Evolutionary conservation across 2,888 invertebrate species (phyloP), one percentile per base, ranked within the genome.

Genomic region (Tribolium freemani): DNA sequence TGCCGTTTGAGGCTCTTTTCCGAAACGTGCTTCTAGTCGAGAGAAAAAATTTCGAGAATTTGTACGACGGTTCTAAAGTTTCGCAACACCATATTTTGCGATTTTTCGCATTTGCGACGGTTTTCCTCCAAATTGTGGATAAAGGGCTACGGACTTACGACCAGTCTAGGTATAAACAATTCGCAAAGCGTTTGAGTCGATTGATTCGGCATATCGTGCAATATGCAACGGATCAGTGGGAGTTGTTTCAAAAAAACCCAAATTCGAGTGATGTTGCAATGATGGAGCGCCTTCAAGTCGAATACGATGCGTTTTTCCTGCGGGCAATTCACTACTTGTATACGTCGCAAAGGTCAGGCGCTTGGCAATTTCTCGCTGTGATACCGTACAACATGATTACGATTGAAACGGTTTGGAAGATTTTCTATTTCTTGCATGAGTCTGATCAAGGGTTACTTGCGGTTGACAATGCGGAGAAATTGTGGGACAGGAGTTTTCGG

Each of bases 281-380:
- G 83, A 82, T 90, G 56, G 84, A 88, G 71, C 88, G 91, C 71
- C 87, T 93, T 44, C 91, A 92, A 83, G 87, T 91, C 5, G 94
- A 95, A 84, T 92, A 92, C 81, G 93, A 95, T 84, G 89, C 91
- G 4, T 90, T 95, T 77, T 90, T 95, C 70, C 83, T 93, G 31
- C 88, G 92, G 63, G 91, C 93, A 0, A 91, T 92, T 38, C 88
- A 90, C 69, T 91, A 90, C 76, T 90, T 95, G 69, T 92, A 93
- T 81, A 89, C 90, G 1, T 92, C 93, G 0, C 90, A 92, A 54
- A 91, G 92, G 81, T 87, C 93, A 73, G 93, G 93, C 5, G 92
- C 93, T 1, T 94, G 94, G 93, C 94, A 95, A 84, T 95, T 94
- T 86, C 89, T 95, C 78, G 92, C 94, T 9, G 91, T 92, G 13